Evolutionary conservation across 1,140 invertebrate genomes (phyloP), one percentile per base, ranked within the genome.

Genomic region (Globodera ellingtonae): DNA sequence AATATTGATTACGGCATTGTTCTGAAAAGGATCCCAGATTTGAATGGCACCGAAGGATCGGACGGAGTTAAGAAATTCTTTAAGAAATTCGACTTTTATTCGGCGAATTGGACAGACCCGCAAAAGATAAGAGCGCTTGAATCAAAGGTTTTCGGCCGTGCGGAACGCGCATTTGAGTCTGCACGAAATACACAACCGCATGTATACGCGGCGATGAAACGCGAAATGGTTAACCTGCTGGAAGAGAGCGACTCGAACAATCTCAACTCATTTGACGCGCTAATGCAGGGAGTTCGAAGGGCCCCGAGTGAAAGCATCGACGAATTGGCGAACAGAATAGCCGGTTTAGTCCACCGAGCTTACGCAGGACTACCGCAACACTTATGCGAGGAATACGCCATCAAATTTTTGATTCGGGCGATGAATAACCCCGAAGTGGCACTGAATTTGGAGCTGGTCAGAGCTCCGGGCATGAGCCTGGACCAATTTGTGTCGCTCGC

Each of bases 311-410:
- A 75, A 75, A 66, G 35, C 52, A 75, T 75, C 44, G 74, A 75
- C 65, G 35, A 59, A 18, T 56, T 75, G 65, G 74, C 74, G 8
- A 75, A 75, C 13, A n/a, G 74, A n/a, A 75, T 75, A 10, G 74
- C 74, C 8, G 47, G 13, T 2, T 44, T 75, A 35, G 74, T 75
- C 2, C 21, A 35, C 9, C 3, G 74, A 6, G 74, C 74, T 1
- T 75, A 52, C 18, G 15, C 48, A 13, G 74, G 74, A 52, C 35
- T 66, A 50, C 15, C 74, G 6, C 56, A 75, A 35, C 13, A 75
- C 18, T 52, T 75, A 5, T 59, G 15, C n/a, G 74, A 75, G 1
- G 74, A 75, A 7, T 75, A 75, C 13, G 56, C 74, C 0, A 75
- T 75, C 10, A 75, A 75, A 24, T 56, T 50, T 44, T 7, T 75